Conservation (phyloP, 2,797 vertebrate species). For the Chiloscyllium punctatum region DNA sequence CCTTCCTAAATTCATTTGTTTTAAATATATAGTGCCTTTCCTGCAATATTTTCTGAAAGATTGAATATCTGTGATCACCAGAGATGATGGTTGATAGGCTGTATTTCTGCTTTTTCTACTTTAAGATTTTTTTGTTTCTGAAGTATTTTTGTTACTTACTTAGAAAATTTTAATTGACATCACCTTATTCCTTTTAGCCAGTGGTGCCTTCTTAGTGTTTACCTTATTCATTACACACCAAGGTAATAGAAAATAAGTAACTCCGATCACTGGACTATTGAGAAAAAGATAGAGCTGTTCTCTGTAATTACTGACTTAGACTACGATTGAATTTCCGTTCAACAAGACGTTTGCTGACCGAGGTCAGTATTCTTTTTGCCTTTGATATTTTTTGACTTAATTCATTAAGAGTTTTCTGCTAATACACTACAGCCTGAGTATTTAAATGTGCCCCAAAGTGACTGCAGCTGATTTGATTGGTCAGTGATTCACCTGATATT, state of each 20-base stretch:
- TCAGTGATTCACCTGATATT: neutral
- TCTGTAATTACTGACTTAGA: slow-evolving; percentile 7
- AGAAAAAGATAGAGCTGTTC: slow-evolving; percentile 1
- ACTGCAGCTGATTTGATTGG: neutral
- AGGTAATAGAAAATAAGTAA: neutral
- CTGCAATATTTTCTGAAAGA: neutral
- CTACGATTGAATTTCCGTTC: neutral
- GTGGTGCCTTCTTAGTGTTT: neutral
- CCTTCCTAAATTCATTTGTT: neutral
- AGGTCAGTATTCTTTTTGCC: neutral
- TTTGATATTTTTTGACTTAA: neutral
- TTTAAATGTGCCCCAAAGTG: neutral
- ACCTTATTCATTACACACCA: neutral
- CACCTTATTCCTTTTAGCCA: neutral
- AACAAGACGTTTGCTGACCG: neutral
- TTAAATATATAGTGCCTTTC: neutral
- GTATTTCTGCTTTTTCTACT: neutral
- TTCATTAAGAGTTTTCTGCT: neutral
- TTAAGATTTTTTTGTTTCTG: neutral
- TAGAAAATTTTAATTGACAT: neutral
- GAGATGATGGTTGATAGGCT: neutral
- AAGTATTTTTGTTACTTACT: neutral
- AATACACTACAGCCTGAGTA: neutral
- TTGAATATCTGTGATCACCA: neutral
- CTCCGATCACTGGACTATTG: neutral